A percentile compares a stretch with the other conserved stretches of the same genome.
phyloP scores from a whole-genome alignment of 2,113 vertebrate genomes.

The Herpetotheres cachinnans region DNA sequence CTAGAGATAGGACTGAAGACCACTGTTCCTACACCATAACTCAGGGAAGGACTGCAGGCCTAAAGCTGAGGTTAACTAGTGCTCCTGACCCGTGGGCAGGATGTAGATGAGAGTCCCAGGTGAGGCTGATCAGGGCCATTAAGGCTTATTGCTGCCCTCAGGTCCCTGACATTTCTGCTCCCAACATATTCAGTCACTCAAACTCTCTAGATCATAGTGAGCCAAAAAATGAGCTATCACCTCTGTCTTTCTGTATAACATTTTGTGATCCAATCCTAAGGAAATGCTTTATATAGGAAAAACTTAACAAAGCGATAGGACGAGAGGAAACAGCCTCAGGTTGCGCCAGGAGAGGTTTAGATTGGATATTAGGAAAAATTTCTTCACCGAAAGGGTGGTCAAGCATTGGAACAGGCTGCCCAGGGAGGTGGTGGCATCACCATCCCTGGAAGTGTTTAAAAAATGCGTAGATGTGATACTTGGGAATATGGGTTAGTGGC shows the following conservation, averaged over 20 bases:
- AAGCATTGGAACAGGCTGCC: too few species aligned
- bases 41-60: rapidly evolving
- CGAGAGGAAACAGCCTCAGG: too few species aligned
- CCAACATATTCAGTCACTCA: not conserved
- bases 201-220: rapidly evolving
- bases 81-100: not conserved
- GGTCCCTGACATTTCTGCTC: not conserved
- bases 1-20: rapidly evolving
- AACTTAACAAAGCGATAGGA: not conserved
- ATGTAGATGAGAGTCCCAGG: not conserved
- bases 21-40: rapidly evolving
- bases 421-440: too few species aligned
- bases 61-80: not conserved
- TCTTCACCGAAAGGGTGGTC: too few species aligned
- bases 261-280: not conserved
- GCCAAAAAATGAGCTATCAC: not conserved
- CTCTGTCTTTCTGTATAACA: not conserved
- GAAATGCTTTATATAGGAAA: not conserved
- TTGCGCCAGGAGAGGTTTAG: too few species aligned
- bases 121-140: not conserved
- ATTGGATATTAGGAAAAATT: too few species aligned
- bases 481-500: too few species aligned
- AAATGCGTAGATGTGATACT: too few species aligned
- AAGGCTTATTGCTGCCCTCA: not conserved
- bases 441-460: too few species aligned